Base-by-base conservation (phyloP, 1,140 invertebrate genomes). In the Brachionus rotundiformis region DNA sequence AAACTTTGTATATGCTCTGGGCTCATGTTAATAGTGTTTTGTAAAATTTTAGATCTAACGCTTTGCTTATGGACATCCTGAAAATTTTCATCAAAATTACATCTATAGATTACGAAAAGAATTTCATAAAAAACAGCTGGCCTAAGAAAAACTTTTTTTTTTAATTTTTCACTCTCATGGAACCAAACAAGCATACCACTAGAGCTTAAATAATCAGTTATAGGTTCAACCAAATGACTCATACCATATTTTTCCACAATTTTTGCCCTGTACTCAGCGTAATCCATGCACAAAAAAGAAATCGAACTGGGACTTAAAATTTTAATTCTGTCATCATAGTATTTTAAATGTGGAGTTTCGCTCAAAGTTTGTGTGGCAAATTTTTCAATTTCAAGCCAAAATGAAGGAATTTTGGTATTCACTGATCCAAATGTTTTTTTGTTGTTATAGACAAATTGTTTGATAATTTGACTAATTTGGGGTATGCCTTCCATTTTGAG, bases 341-440 rank as follows among this genome's bases (percentile, higher is more conserved):
- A 59, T 31, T 79, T 61, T 23, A 59, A 23, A 33, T 54, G 27
- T 8, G 76, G 76, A 13, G 59, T 36, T 23, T 79, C 76, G 19
- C 29, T 63, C 13, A 79, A 7, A 10, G 19, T 19, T 23, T 79
- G 29, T 10, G 33, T 59, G 8, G 76, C 76, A 63, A 31, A 59
- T 59, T 63, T 36, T 79, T 79, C 76, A 11, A 79, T 49, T 25
- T 79, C 76, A 1, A 36, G 13, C 76, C 76, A 79, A 59, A 79
- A 79, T 10, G 76, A 19, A 5, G 76, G 76, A 79, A 79, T 79
- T 79, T 79, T 79, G 1, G n/a, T 29, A 41, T 79, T 79, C 2
- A 59, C 44, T 4, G 23, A 19, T 16, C 6, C 11, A 73, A 73
- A 73, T 27, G 16, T 73, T 73, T 73, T 73, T 41, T 44, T 44